Evolutionary conservation across 2,113 vertebrate genomes (phyloP).

Genomic region (Triplophysa dalaica): DNA sequence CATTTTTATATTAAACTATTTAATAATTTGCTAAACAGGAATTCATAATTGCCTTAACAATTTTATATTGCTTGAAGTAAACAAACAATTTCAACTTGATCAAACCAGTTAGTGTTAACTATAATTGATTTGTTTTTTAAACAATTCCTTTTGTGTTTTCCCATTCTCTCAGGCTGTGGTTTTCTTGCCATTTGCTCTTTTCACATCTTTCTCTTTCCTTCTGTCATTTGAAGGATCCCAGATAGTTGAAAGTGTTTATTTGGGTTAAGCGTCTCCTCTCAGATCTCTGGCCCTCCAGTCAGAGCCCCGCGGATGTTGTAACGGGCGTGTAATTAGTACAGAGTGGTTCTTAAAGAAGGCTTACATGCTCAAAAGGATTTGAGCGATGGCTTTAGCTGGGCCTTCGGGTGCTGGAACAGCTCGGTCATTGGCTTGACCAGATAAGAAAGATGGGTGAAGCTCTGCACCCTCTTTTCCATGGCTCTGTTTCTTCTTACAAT

Average conservation of each 20-base stretch:
- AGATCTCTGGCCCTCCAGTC: constrained; percentile 42
- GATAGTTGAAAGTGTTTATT: constrained; percentile 42
- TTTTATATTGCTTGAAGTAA: too few species aligned
- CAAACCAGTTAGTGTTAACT: too few species aligned
- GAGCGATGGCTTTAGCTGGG: constrained; percentile 63
- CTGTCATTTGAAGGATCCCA: constrained; percentile 33
- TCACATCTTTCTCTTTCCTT: neutral
- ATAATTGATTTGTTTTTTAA: neutral
- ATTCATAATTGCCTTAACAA: too few species aligned
- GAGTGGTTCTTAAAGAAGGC: constrained; percentile 43
- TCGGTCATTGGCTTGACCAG: constrained; percentile 59
- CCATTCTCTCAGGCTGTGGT: neutral
- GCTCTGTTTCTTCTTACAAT: constrained; percentile 22
- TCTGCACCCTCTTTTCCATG: constrained; percentile 46
- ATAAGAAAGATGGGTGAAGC: constrained; percentile 60
- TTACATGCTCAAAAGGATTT: constrained; percentile 47
- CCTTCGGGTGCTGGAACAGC: constrained; percentile 52
- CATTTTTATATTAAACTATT: too few species aligned
- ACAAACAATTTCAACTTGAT: too few species aligned
- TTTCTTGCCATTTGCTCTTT: neutral
- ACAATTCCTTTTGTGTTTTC: neutral
- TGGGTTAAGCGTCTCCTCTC: constrained; percentile 24
- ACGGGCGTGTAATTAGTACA: constrained; percentile 52
- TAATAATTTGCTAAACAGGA: too few species aligned
- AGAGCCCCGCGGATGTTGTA: constrained; percentile 32